phyloP scores from a whole-genome alignment of 2,888 invertebrate species.

The Cybosia mesomella region DNA sequence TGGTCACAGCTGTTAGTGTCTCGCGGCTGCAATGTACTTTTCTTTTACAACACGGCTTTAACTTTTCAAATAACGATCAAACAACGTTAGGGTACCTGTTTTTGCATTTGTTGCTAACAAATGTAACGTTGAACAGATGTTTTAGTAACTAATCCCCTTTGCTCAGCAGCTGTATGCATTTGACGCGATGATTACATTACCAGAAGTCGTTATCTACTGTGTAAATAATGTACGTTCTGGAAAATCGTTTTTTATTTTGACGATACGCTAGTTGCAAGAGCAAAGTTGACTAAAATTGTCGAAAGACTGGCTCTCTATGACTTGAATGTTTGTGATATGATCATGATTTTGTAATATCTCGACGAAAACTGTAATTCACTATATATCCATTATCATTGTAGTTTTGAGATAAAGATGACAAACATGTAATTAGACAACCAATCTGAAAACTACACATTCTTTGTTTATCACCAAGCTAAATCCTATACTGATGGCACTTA shows the following conservation, averaged over 20 bases:
- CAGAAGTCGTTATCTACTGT: conserved; percentile 36
- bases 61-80: not conserved
- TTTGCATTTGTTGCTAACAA: conserved; percentile 19
- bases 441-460: not conserved
- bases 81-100: not conserved
- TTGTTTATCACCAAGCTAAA: not conserved
- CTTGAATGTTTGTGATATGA: not conserved
- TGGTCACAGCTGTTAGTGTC: conserved; percentile 60
- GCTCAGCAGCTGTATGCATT: conserved; percentile 42
- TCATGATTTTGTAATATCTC: not conserved
- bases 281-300: not conserved
- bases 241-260: conserved; percentile 23
- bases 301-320: not conserved
- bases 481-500: not conserved
- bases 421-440: not conserved
- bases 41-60: not conserved
- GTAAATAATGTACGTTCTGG: conserved; percentile 32
- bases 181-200: conserved; percentile 37
- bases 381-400: not conserved
- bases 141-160: conserved; percentile 46
- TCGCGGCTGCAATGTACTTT: conserved; percentile 26
- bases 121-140: conserved; percentile 58
- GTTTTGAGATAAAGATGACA: not conserved
- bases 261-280: conserved; percentile 3
- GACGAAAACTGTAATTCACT: not conserved